Evolutionary conservation across 2,113 vertebrate species (phyloP).

Genomic region (Ochotona princeps): DNA sequence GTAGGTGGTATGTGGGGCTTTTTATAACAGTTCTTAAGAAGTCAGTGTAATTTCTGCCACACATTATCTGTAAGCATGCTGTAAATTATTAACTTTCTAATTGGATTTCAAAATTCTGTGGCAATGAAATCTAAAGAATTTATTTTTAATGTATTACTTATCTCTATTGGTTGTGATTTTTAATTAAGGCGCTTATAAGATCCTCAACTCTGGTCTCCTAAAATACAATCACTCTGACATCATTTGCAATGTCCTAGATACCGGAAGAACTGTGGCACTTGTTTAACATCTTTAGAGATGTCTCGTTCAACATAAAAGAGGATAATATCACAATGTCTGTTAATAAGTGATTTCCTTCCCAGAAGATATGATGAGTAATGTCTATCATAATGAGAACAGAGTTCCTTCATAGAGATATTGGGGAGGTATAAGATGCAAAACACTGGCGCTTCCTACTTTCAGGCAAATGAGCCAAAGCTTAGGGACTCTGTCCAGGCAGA

Average conservation of each 20-base stretch:
- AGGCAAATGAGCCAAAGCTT: background rate
- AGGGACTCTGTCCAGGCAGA: background rate
- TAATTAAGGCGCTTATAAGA: slow-evolving; percentile 6
- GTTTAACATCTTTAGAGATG: slow-evolving; percentile 24
- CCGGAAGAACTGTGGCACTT: slow-evolving; percentile 15
- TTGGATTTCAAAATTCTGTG: background rate
- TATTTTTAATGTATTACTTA: slow-evolving; percentile 42
- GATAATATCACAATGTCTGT: slow-evolving; percentile 54
- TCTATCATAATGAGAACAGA: background rate
- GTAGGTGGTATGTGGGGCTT: slow-evolving; percentile 21
- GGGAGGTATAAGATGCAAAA: background rate
- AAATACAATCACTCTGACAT: slow-evolving; percentile 39
- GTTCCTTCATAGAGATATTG: slow-evolving; percentile 22
- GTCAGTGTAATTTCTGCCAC: background rate
- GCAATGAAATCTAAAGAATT: slow-evolving; percentile 36
- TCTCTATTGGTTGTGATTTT: slow-evolving; percentile 16
- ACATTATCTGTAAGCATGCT: background rate
- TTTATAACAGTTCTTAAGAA: slow-evolving; percentile 67
- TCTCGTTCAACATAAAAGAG: slow-evolving; percentile 57
- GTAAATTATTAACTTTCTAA: slow-evolving; percentile 39
- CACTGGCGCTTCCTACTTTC: background rate
- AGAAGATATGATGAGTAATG: slow-evolving; percentile 43
- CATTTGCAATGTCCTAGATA: slow-evolving; percentile 38
- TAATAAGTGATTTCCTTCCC: slow-evolving; percentile 50
- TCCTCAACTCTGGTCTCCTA: background rate